Percentiles rank a stretch among this genome's conserved stretches.
Conservation (phyloP, 2,888 invertebrate species). For the Trichopria drosophilae region DNA sequence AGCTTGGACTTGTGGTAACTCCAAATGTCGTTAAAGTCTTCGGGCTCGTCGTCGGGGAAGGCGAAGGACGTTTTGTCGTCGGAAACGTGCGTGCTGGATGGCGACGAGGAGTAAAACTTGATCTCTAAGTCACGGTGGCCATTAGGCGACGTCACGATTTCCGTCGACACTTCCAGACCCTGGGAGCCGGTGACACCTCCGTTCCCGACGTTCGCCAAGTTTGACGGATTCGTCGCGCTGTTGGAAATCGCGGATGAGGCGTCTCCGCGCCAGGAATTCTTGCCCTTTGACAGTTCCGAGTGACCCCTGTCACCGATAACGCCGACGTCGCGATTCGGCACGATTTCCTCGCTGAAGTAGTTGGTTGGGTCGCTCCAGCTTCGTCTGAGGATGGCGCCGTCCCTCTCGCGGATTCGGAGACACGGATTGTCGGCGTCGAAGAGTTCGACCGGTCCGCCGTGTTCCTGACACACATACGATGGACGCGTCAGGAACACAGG, state of each 20-base stretch:
- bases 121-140: conserved; percentile 79
- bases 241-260: conserved; percentile 45
- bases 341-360: conserved; percentile 53
- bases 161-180: conserved; percentile 68
- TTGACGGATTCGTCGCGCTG: conserved; percentile 31
- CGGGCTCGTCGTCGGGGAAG: conserved; percentile 39
- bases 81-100: conserved; percentile 57
- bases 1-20: conserved; percentile 55
- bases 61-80: conserved; percentile 38
- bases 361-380: conserved; percentile 69
- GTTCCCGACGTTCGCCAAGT: conserved; percentile 33
- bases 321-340: conserved; percentile 56
- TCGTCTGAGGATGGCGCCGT: conserved; percentile 59
- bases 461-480: conserved; percentile 22
- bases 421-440: conserved; percentile 52
- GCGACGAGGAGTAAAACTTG: conserved; percentile 72
- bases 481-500: conserved; percentile 30
- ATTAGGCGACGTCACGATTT: conserved; percentile 76
- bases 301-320: conserved; percentile 55
- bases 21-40: conserved; percentile 54
- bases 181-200: conserved; percentile 16
- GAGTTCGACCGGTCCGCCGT: conserved; percentile 6
- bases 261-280: conserved; percentile 51
- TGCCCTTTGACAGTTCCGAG: conserved; percentile 38
- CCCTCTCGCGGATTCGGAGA: conserved; percentile 44